Evolutionary conservation across 2,113 vertebrate species (phyloP).

Genomic region (Otocyon megalotis): DNA sequence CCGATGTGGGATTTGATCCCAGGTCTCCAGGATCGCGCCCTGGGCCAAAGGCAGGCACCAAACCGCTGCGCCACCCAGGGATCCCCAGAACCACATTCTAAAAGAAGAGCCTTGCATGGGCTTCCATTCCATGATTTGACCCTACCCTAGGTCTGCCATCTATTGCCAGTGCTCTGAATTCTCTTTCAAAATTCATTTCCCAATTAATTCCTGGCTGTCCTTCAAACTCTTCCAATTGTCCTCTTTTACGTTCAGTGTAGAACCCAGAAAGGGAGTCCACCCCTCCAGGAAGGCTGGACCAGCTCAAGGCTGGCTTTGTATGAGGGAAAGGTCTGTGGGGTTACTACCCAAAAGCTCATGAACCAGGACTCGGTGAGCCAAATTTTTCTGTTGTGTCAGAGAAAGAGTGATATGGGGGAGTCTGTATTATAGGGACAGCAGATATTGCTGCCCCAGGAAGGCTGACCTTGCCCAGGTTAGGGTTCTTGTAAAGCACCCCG

Average conservation of each 20-base stretch:
- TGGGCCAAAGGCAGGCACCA: too few relatives aligned
- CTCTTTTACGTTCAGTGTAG: neutral
- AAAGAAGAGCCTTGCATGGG: neutral
- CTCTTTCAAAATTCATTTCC: slow-evolving; percentile 19
- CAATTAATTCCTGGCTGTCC: slow-evolving; percentile 1
- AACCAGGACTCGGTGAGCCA: neutral
- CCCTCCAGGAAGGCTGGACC: neutral
- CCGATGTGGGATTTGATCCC: too few relatives aligned
- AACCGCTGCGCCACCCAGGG: too few relatives aligned
- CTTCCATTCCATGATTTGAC: neutral
- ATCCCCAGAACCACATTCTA: neutral
- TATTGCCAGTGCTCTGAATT: neutral
- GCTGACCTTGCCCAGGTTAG: neutral
- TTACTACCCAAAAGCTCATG: neutral
- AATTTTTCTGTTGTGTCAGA: neutral
- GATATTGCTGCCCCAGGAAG: rapidly evolving
- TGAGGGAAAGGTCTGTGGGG: neutral
- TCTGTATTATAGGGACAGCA: neutral
- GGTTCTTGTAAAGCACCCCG: slow-evolving; percentile 70
- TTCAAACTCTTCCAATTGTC: neutral
- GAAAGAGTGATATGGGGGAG: neutral
- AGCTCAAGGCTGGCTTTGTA: neutral
- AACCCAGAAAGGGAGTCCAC: neutral
- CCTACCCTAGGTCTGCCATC: neutral
- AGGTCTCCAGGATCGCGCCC: too few relatives aligned